These are phyloP conservation scores for Nomada lathburiana DNA, from an alignment of 2,888 invertebrate genomes.

Conservation along the genomic window DNA sequence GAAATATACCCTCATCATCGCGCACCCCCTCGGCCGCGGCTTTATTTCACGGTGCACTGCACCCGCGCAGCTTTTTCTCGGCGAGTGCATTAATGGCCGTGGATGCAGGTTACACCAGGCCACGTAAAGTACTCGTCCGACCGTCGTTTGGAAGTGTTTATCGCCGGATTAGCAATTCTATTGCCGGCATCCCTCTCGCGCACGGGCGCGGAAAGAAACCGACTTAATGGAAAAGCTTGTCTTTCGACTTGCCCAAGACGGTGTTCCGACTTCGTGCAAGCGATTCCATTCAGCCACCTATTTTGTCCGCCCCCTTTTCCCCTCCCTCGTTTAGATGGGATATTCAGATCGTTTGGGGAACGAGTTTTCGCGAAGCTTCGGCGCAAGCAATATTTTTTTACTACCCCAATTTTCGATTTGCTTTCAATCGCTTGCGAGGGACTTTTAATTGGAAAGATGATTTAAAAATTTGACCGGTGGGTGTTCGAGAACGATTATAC, in stretches of 20 bases:
- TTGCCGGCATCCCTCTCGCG: slow-evolving; percentile 68
- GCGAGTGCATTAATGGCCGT: slow-evolving; percentile 57
- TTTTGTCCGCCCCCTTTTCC: background rate
- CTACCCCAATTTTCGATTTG: too few species aligned
- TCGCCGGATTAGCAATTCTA: slow-evolving; percentile 81
- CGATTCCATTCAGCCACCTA: slow-evolving; percentile 25
- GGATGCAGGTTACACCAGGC: slow-evolving; percentile 62
- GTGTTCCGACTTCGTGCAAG: slow-evolving; percentile 27
- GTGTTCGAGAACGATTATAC: too few species aligned
- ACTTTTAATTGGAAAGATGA: too few species aligned
- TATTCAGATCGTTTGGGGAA: background rate
- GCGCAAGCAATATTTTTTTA: too few species aligned
- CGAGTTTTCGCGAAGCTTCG: background rate
- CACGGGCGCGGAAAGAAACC: slow-evolving; percentile 34
- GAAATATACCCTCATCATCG: slow-evolving; percentile 37
- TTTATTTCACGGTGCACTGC: slow-evolving; percentile 57
- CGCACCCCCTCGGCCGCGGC: slow-evolving; percentile 29
- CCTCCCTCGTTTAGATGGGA: background rate
- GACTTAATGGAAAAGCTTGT: slow-evolving; percentile 63
- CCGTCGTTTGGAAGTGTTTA: slow-evolving; percentile 76
- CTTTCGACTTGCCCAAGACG: slow-evolving; percentile 24
- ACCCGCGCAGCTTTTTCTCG: slow-evolving; percentile 51
- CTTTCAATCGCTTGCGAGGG: too few species aligned
- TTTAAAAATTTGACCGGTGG: too few species aligned
- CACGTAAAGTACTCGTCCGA: slow-evolving; percentile 60